Evolutionary conservation across 2,113 vertebrate genomes (phyloP).

Genomic region (Pithys albifrons): DNA sequence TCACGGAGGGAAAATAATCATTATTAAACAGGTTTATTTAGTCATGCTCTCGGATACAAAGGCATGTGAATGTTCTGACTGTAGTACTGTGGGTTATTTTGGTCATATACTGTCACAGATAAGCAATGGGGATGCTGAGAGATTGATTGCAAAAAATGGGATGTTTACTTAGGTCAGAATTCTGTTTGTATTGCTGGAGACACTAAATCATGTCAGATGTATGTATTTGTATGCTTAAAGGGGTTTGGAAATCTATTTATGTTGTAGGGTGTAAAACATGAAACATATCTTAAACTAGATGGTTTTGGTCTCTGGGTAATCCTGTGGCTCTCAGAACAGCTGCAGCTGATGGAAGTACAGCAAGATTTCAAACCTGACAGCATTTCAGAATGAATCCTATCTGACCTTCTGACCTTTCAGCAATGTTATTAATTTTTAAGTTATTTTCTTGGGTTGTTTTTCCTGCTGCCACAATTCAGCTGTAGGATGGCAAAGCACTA

Average conservation of each 20-base stretch:
- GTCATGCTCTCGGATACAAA: not conserved
- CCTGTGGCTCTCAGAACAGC: not conserved
- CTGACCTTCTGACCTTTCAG: not conserved
- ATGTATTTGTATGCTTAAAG: not conserved
- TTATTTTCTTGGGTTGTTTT: not conserved
- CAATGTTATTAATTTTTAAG: not conserved
- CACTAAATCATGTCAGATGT: not conserved
- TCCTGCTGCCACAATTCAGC: not conserved
- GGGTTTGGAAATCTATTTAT: not conserved
- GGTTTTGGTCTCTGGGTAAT: not conserved
- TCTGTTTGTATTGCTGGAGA: not conserved
- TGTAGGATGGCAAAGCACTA: not conserved
- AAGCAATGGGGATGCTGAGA: not conserved
- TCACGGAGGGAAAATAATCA: not conserved
- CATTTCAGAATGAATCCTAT: not conserved
- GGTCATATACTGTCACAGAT: not conserved
- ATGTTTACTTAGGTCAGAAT: not conserved
- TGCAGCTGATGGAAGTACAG: not conserved
- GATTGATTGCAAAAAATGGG: not conserved
- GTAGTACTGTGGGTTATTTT: conserved; percentile 9
- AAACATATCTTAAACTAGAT: not conserved
- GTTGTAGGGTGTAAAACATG: not conserved
- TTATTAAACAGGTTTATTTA: not conserved
- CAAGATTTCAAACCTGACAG: not conserved
- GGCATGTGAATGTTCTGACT: not conserved